These are phyloP conservation scores for Acholoe squamosa DNA, from an alignment of 2,888 invertebrate species.

Conservation along the genomic window DNA sequence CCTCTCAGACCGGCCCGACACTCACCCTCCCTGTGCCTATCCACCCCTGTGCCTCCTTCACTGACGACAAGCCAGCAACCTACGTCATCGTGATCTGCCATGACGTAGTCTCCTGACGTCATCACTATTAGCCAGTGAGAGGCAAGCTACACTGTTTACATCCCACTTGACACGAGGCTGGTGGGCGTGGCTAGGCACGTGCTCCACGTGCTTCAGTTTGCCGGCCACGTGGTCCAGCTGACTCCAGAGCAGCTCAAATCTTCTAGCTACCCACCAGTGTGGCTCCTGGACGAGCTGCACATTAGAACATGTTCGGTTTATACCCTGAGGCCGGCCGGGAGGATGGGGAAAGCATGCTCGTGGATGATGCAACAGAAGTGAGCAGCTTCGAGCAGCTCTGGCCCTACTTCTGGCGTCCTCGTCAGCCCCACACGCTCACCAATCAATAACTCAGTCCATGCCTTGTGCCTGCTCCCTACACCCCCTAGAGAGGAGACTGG, in stretches of 20 bases:
- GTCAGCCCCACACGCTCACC: not conserved
- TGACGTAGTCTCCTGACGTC: slow-evolving; percentile 9
- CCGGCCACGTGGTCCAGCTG: not conserved
- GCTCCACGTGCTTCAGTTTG: not conserved
- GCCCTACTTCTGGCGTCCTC: not conserved
- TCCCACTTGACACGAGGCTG: not conserved
- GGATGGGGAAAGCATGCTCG: not conserved
- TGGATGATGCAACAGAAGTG: not conserved
- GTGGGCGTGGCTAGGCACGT: not conserved
- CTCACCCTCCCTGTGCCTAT: not conserved
- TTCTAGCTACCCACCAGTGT: not conserved
- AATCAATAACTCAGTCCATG: slow-evolving; percentile 10
- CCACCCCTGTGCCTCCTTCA: not conserved
- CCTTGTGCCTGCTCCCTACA: not conserved
- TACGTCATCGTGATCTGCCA: not conserved
- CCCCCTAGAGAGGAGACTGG: not conserved
- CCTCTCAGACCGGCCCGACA: not conserved
- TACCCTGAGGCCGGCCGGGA: not conserved
- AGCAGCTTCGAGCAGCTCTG: slow-evolving; percentile 1
- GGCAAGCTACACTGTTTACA: not conserved
- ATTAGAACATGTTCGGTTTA: not conserved
- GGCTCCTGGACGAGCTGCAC: no score
- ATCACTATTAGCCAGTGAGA: not conserved
- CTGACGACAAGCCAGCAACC: no score
- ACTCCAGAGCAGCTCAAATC: not conserved